These are phyloP conservation scores for Leptinotarsa texana DNA, from an alignment of 1,140 invertebrate genomes.

Conservation along the genomic window DNA sequence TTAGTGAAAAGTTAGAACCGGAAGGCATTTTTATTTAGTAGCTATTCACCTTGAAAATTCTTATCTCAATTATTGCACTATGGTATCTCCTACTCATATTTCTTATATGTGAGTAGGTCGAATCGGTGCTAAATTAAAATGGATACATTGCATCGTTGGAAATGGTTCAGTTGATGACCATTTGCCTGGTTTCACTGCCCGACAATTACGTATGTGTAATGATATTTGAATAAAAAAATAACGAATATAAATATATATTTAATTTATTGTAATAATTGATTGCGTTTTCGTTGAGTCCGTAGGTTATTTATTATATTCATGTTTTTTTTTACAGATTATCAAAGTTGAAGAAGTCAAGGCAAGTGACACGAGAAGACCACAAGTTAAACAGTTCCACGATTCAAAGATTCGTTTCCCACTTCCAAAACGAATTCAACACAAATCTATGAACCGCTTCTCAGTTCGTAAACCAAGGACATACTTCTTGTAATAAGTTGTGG, in stretches of 20 bases:
- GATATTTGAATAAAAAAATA: neutral
- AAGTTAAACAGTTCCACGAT: constrained; percentile 98
- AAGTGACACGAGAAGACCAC: constrained; percentile 84
- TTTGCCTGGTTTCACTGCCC: constrained; percentile 20
- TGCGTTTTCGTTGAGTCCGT: too few species aligned
- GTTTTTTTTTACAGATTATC: constrained; percentile 79
- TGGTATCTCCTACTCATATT: constrained; percentile 27
- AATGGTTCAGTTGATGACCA: constrained; percentile 11
- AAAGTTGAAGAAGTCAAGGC: constrained; percentile 91
- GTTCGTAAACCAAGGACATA: constrained; percentile 92
- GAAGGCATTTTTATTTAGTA: too few species aligned
- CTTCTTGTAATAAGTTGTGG: constrained; percentile 71
- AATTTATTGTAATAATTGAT: too few species aligned
- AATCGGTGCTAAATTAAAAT: constrained; percentile 25
- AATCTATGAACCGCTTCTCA: constrained; percentile 79
- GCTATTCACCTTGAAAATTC: too few species aligned
- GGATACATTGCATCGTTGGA: constrained; percentile 27
- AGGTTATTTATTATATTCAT: too few species aligned
- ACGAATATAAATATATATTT: neutral
- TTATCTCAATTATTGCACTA: constrained; percentile 11
- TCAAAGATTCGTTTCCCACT: constrained; percentile 94
- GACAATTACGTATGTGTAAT: neutral
- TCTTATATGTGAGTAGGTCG: constrained; percentile 25
- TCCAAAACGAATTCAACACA: constrained; percentile 87
- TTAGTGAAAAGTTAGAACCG: too few species aligned